phyloP scores from a whole-genome alignment of 2,797 vertebrate species.

The Graptemys geographica region DNA sequence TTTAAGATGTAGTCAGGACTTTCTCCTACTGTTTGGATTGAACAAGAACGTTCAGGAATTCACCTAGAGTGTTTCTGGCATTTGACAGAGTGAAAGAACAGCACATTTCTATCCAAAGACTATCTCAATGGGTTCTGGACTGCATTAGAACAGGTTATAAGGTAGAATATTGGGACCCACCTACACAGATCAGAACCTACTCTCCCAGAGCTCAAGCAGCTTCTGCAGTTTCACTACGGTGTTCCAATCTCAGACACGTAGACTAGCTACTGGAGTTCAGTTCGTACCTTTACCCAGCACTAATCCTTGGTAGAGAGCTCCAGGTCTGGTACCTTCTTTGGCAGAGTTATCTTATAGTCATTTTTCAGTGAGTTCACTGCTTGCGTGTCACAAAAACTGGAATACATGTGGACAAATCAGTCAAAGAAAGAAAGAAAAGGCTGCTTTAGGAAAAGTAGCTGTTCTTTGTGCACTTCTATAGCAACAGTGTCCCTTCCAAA shows the following conservation, averaged over 20 bases:
- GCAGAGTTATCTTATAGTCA: not conserved
- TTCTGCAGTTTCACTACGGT: not conserved
- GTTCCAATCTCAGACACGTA: not conserved
- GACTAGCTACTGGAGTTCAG: not conserved
- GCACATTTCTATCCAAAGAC: too few species aligned
- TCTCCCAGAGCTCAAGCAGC: not conserved
- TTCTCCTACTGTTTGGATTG: not conserved
- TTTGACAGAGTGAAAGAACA: not conserved
- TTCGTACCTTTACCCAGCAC: not conserved
- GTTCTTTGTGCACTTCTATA: not conserved
- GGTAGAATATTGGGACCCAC: not conserved
- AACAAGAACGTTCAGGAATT: not conserved
- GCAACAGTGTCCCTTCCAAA: not conserved
- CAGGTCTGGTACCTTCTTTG: not conserved
- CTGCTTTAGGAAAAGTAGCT: not conserved
- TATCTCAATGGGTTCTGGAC: not conserved
- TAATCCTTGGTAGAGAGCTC: not conserved
- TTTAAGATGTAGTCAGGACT: not conserved
- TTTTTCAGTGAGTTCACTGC: not conserved
- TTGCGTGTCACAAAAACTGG: not conserved
- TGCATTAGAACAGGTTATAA: not conserved
- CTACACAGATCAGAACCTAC: too few species aligned
- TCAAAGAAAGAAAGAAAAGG: not conserved
- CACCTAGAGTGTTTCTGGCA: not conserved
- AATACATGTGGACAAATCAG: not conserved